phyloP scores from a whole-genome alignment of 2,797 vertebrate species.

The Lacerta bilineata region DNA sequence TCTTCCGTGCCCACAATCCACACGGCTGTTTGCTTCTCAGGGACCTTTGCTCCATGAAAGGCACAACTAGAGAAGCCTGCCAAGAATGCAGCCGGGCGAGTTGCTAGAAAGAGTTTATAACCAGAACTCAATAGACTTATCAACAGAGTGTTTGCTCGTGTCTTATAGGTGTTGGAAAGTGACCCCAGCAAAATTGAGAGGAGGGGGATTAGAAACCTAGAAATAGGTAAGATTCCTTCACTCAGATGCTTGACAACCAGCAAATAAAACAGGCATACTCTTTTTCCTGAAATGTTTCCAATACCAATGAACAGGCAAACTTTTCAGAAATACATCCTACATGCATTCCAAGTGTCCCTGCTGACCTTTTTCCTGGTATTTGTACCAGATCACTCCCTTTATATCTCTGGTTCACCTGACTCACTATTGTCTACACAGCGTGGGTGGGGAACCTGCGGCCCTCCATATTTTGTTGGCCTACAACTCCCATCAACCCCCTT shows the following conservation, averaged over 20 bases:
- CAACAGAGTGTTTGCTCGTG: not conserved
- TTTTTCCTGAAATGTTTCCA: not conserved
- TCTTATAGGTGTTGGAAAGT: slow-evolving; percentile 4
- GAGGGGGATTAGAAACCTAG: not conserved
- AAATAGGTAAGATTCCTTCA: not conserved
- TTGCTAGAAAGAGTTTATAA: slow-evolving; percentile 25
- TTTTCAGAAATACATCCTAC: not conserved
- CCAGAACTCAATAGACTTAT: slow-evolving; percentile 1
- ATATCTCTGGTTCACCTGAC: not conserved
- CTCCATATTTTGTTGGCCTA: no score
- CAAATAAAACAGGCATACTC: not conserved
- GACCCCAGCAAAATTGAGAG: not conserved
- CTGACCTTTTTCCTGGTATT: not conserved
- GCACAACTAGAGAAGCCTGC: slow-evolving; percentile 17
- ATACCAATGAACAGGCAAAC: not conserved
- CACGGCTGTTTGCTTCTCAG: slow-evolving; percentile 23
- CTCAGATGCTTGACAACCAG: not conserved
- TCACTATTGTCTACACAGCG: not conserved
- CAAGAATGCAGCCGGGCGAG: slow-evolving; percentile 31
- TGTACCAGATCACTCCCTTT: not conserved
- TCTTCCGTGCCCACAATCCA: slow-evolving; percentile 28
- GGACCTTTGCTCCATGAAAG: not conserved
- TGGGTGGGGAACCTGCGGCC: fast-evolving
- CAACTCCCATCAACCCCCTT: no score
- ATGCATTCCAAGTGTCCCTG: not conserved